Base-by-base conservation (phyloP, 2,888 invertebrate genomes). In the Teinopalpus imperialis region DNA sequence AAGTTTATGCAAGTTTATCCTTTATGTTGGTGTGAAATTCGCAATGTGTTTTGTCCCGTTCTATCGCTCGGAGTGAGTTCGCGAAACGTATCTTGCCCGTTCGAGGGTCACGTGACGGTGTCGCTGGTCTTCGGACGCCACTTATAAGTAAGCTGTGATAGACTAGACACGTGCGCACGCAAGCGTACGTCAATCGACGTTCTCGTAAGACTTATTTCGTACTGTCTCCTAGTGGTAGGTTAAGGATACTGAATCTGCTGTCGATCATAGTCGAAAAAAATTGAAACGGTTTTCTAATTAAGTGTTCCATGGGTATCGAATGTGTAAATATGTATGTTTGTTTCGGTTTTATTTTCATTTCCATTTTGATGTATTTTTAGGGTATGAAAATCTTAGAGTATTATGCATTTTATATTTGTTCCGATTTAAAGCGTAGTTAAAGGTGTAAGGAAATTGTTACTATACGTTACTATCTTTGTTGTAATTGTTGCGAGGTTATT, bases 291-390 rank as follows among this genome's bases (percentile, higher is more conserved):
- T 61, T 59, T 69, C 63, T 65, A 60, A 56, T 69, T 77, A 79
- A 80, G 81, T 69, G 70, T 75, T 76, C 71, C 68, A 73, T 81
- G 79, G 78, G 73, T 74, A 72, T 71, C 69, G 68, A 71, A 69
- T 66, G 63, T 83, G 85, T 86, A 83, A 81, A 85, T 85, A 74
- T 54, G 69, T 69, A 66, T 58, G 69, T 78, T 81, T 59, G 71
- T 79, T 82, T 81, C 72, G 66, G 76, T 35, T 47, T 26, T 20
- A 37, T 76, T 53, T 48, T 51, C 52, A 53, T 53, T 81, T 80
- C 81, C 81, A 80, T 87, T 86, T 86, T 78, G 82, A 81, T 83
- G 79, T 86, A 81, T 70, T 75, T 77, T 76, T 85, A 85, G 83
- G 76, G 72, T 79, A 63, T 29, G 39, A 23, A 74, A 75, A 69